Evolutionary conservation across 2,888 invertebrate genomes (phyloP).

Genomic region (Allacma fusca): DNA sequence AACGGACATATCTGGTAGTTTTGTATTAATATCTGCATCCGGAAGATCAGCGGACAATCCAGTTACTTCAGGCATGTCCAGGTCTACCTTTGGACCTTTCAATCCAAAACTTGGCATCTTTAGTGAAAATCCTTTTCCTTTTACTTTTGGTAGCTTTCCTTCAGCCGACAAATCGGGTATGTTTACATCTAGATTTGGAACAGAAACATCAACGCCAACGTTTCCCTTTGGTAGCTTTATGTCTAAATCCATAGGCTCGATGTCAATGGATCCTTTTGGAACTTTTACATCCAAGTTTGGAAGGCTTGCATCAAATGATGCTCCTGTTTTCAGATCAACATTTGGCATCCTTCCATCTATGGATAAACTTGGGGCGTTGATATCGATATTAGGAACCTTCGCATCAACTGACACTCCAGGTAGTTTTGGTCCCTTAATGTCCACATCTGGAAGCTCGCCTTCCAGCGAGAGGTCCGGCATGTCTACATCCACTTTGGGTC

Average conservation of each 20-base stretch:
- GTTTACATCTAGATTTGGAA: constrained; percentile 14
- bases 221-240: constrained; percentile 10
- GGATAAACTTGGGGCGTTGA: constrained; percentile 2
- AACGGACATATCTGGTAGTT: constrained; percentile 13
- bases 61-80: background rate
- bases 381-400: background rate
- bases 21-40: constrained; percentile 17
- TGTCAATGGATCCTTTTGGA: too few relatives aligned
- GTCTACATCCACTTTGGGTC: background rate
- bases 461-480: background rate
- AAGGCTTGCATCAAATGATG: background rate
- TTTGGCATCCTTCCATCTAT: background rate
- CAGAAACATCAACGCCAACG: background rate
- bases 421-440: constrained; percentile 6
- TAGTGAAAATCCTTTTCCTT: constrained; percentile 5
- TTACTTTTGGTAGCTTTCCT: background rate
- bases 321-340: background rate
- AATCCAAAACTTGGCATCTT: constrained; percentile 6
- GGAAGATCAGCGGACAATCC: background rate
- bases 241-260: too few relatives aligned
- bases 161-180: background rate
- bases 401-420: constrained; percentile 8
- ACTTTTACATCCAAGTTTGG: background rate
- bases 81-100: constrained; percentile 22
- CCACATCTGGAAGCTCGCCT: background rate